Base-by-base conservation (phyloP, 2,113 vertebrate species). In the Cyrtonyx montezumae region DNA sequence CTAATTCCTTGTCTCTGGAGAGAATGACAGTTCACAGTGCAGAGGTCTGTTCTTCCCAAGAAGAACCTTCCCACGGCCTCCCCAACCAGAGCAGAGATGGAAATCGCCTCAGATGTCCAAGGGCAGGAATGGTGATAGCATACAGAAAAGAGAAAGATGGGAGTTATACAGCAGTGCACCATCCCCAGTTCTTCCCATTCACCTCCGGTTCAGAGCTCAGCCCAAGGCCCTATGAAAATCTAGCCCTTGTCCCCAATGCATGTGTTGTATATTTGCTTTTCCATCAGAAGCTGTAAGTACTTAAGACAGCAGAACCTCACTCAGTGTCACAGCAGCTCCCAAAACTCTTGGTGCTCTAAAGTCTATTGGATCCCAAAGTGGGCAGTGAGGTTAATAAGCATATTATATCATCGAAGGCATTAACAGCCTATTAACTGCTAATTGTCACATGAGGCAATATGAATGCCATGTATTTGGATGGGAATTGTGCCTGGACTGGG, bases 1-100 rank as follows among this genome's bases (percentile, higher is more conserved):
- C 55, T 80, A 91, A 93, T 80, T 86, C 69, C 42, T 85, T 87
- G 82, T 65, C 89, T 89, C 93, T 95, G 65, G 93, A 87, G 76
- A 73, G 75, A 74, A 43, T 63, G 70, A 70, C 71, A 89, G 61
- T 70, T 93, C 75, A 61, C 84, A 93, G 67, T 28, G 55, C 30
- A 55, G 75, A 87, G 46, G 49, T 34, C 71, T 61, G 59, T 77
- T 85, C 79, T 71, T 87, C 81, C 48, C 71, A 63, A 59, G 62
- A 67, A 77, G 46, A 65, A 77, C 56, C 92, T 96, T 96, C 95
- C 87, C 95, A 95, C 8, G 21, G 63, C 80, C 68, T 79, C 53
- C 48, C 48, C 67, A 83, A 67, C 36, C 34, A 56, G 3, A 8
- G 48, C 30, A 25, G 42, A 0, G 0, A 56, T 73, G 71, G 83